Base-by-base conservation (phyloP, 2,888 invertebrate genomes). In the Drosophila recens region DNA sequence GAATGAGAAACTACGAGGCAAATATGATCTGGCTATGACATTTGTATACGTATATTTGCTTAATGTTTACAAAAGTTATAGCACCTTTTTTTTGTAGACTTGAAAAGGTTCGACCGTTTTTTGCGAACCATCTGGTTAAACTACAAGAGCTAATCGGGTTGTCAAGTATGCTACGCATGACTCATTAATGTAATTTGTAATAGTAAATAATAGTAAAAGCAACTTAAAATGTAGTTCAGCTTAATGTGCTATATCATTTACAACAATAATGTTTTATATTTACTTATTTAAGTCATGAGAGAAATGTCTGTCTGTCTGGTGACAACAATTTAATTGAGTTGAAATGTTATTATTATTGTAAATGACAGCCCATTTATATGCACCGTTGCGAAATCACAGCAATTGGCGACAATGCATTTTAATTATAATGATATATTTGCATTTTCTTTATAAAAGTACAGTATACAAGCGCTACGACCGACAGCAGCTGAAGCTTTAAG, bases 351-450 rank as follows among this genome's bases (percentile, higher is more conserved):
- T 45, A 53, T 61, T 58, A 48, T 46, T 56, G 27, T 43, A 38
- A 57, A 65, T 53, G 56, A 46, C 49, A 69, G 52, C 9, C n/a
- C 34, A 30, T 52, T 43, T 27, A 20, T 33, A 56, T 59, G 70
- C 52, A 40, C 33, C 57, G 67, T 72, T 42, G 59, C 52, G 20
- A 45, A 73, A 73, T 73, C 72, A 46, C 53, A 42, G 62, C 62
- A 75, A 71, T 75, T 75, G 58, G 30, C 53, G 27, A 62, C 57
- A 53, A 45, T 27, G 65, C 56, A 40, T 57, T 54, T 71, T 71
- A 58, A 75, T 71, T 52, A 63, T 54, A 36, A 33, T 61, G 54
- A 74, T 74, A 57, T 48, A 70, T 72, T 53, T 72, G 72, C 68
- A 59, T 67, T 64, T 43, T 38, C 52, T 61, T 69, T 51, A 64